A percentile compares a stretch with the other conserved stretches of the same genome.
Evolutionary conservation across 30 jellyfish, hydroid and myxozoan species (phyloP).

Genomic region (Aurelia coerulea): DNA sequence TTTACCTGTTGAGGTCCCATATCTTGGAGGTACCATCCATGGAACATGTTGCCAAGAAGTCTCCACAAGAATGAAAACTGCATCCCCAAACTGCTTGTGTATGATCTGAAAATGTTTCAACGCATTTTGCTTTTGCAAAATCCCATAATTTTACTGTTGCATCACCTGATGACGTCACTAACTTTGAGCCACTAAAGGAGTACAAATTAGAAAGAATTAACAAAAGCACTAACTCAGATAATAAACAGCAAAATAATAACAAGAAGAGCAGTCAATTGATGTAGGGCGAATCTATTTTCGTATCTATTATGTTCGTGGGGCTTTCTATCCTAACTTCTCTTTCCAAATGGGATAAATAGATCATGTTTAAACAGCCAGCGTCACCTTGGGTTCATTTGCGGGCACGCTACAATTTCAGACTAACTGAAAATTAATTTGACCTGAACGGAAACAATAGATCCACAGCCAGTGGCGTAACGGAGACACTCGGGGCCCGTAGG

Average conservation of each 20-base stretch:
- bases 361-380: too few relatives aligned
- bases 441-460: too few relatives aligned
- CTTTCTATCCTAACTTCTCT: too few relatives aligned
- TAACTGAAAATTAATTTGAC: too few relatives aligned
- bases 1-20: constrained; percentile 96
- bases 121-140: constrained; percentile 81
- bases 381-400: too few relatives aligned
- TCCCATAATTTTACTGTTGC: constrained; percentile 93
- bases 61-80: constrained; percentile 92
- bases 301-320: too few relatives aligned
- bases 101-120: constrained; percentile 82
- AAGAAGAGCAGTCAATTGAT: background rate
- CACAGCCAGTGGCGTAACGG: too few relatives aligned
- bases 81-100: constrained; percentile 98
- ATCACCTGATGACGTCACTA: constrained; percentile 93
- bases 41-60: constrained; percentile 91
- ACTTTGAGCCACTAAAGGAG: constrained; percentile 76
- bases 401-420: too few relatives aligned
- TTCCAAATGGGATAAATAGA: too few relatives aligned
- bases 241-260: background rate
- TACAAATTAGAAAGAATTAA: background rate
- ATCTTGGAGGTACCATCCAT: constrained; percentile 93
- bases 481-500: too few relatives aligned
- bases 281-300: background rate
- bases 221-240: background rate